phyloP scores from a whole-genome alignment of 1,140 invertebrate species.

The Cotesia chilonis region DNA sequence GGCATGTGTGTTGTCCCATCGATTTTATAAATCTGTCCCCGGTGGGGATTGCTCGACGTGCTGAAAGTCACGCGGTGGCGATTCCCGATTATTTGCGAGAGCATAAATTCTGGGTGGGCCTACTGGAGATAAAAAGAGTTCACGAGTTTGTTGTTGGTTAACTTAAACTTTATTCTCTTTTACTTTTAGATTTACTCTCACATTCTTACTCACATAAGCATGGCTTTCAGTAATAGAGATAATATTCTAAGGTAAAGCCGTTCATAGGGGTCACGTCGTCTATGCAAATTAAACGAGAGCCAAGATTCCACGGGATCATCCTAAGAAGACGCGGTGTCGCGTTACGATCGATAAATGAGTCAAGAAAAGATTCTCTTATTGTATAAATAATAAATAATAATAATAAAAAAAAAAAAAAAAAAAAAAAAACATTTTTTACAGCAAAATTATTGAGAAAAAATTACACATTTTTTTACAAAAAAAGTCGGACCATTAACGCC shows the following conservation, averaged over 20 bases:
- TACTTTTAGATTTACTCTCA: not conserved
- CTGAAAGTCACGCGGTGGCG: slow-evolving; percentile 40
- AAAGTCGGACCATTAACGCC: too few relatives aligned
- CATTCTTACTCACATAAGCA: not conserved
- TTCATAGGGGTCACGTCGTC: slow-evolving; percentile 46
- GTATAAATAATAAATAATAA: not conserved
- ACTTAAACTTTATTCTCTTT: not conserved
- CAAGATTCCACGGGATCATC: slow-evolving; percentile 41
- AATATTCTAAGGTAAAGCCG: slow-evolving; percentile 20
- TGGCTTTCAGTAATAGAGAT: not conserved
- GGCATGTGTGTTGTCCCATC: not conserved
- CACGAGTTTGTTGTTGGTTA: not conserved
- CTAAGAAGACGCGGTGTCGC: slow-evolving; percentile 33
- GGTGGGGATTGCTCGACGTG: slow-evolving; percentile 18
- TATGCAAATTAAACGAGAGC: slow-evolving; percentile 51
- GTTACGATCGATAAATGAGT: slow-evolving; percentile 39
- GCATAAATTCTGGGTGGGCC: slow-evolving; percentile 48
- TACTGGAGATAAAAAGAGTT: slow-evolving; percentile 26
- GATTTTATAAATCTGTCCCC: slow-evolving; percentile 49
- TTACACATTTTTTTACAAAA: not conserved
- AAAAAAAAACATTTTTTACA: slow-evolving; percentile 3
- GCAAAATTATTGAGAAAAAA: too few relatives aligned
- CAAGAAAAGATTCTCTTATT: too few relatives aligned
- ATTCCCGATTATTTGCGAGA: slow-evolving; percentile 53
- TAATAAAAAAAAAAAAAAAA: not conserved